Conservation (phyloP, 1,140 invertebrate species). For the Neodiprion fabricii region DNA sequence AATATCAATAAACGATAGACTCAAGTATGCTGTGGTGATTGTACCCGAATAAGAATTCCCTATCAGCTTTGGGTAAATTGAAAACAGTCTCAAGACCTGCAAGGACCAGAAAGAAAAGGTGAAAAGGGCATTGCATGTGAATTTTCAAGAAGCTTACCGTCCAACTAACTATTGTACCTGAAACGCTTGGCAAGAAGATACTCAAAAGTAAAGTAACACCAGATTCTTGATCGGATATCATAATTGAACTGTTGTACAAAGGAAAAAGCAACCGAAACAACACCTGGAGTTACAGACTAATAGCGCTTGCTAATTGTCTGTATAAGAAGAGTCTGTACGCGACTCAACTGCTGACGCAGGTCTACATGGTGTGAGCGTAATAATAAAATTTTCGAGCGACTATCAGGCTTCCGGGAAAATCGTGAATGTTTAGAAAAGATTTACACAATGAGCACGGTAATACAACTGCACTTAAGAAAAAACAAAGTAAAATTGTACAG, state of each 20-base stretch:
- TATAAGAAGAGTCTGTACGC: neutral
- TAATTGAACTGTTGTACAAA: neutral
- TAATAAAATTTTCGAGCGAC: slow-evolving; percentile 20
- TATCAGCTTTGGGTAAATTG: too few species aligned
- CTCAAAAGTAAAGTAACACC: neutral
- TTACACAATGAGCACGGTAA: slow-evolving; percentile 17
- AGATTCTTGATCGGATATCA: neutral
- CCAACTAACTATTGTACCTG: neutral
- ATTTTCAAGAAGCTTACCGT: neutral
- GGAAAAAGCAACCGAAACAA: neutral
- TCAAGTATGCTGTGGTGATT: too few species aligned
- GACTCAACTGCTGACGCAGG: neutral
- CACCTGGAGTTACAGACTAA: neutral
- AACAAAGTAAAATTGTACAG: slow-evolving; percentile 19
- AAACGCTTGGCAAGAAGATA: neutral
- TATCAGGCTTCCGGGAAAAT: slow-evolving; percentile 20
- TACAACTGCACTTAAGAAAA: slow-evolving; percentile 21
- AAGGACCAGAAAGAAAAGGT: too few species aligned
- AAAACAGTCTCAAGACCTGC: too few species aligned
- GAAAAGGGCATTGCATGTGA: too few species aligned
- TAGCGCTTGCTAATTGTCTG: neutral
- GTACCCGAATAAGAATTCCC: too few species aligned
- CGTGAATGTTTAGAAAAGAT: slow-evolving; percentile 30
- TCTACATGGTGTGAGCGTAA: slow-evolving; percentile 5
- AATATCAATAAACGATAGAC: too few species aligned